A percentile compares a stretch with the other conserved stretches of the same genome.
These are phyloP conservation scores for Coenobita brevimanus DNA, from an alignment of 1,140 invertebrate genomes.

Conservation along the genomic window DNA sequence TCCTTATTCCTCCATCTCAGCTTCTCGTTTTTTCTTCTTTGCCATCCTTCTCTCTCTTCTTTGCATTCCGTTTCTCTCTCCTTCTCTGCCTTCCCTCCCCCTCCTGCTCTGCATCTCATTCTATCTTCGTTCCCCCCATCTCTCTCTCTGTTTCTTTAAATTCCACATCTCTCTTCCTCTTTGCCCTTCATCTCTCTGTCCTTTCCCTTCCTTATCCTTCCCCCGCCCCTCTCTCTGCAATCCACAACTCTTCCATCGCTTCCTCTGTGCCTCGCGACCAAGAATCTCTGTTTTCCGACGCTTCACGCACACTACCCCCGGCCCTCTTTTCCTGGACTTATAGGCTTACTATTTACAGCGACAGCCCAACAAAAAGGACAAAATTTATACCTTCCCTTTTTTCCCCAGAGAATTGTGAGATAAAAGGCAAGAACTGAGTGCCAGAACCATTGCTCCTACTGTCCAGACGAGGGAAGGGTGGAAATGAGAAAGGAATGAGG, in stretches of 20 bases:
- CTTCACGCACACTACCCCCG: no score
- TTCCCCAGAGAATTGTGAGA: no score
- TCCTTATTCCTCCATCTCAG: no score
- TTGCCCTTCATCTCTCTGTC: not conserved
- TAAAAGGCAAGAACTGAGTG: no score
- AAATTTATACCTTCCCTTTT: no score
- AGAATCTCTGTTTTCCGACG: no score
- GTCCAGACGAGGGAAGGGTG: no score
- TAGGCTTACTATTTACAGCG: no score
- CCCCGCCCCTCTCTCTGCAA: not conserved
- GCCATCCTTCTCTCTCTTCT: not conserved
- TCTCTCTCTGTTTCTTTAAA: not conserved
- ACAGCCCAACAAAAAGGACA: no score
- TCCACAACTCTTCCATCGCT: not conserved
- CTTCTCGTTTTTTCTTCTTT: not conserved
- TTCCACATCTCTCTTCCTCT: not conserved
- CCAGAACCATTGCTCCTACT: no score
- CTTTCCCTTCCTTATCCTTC: not conserved
- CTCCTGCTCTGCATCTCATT: not conserved
- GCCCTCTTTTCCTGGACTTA: no score
- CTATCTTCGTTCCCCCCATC: not conserved
- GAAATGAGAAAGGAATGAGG: not conserved
- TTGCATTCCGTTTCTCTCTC: not conserved
- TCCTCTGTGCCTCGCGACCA: not conserved
- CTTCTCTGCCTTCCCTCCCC: not conserved